Base-by-base conservation (phyloP, 2,797 vertebrate genomes). In the Rhinella marina region DNA sequence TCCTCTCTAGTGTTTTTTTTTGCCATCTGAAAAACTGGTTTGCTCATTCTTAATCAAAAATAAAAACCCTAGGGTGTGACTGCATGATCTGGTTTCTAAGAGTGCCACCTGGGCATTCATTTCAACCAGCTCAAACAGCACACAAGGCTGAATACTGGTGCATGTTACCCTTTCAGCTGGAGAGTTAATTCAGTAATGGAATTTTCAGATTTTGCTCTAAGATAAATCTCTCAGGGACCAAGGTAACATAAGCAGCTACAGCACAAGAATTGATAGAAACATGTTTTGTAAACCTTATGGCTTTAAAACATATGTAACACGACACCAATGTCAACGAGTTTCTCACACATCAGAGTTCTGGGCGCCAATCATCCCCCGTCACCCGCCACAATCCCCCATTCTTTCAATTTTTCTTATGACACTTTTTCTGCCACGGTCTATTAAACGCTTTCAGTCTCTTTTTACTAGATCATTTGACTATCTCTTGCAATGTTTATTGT, bases 401-500 rank as follows among this genome's bases (percentile, higher is more conserved):
- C 56, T 87, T 73, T 75, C 66, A 73, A 72, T 87, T 82, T 82
- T 81, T 68, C 61, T 82, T 81, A 87, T 87, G 86, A 87, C 86
- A 87, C 66, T 27, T 81, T 62, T 27, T 82, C 86, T 48, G 68
- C 66, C 56, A 81, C 82, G 86, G 78, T 87, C 78, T 87, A 87
- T 81, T 87, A 82, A 87, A 82, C 79, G 27, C 79, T 81, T 78
- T 87, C 78, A 81, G 78, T 87, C 79, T 85, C 84, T 87, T 57
- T 75, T 82, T 87, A 81, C 79, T 75, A 81, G 54, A 87, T 87
- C 86, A 87, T 87, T 87, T 87, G 78, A 87, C 86, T 87, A 81
- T 87, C 79, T 81, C 79, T 87, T 54, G 29, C 78, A 87, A 75
- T 87, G 79, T 87, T 87, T 87, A 87, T 87, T 81, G 78, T 82